These are phyloP conservation scores for Pristionchus pacificus DNA, from an alignment of 1,140 invertebrate genomes.

Conservation along the genomic window DNA sequence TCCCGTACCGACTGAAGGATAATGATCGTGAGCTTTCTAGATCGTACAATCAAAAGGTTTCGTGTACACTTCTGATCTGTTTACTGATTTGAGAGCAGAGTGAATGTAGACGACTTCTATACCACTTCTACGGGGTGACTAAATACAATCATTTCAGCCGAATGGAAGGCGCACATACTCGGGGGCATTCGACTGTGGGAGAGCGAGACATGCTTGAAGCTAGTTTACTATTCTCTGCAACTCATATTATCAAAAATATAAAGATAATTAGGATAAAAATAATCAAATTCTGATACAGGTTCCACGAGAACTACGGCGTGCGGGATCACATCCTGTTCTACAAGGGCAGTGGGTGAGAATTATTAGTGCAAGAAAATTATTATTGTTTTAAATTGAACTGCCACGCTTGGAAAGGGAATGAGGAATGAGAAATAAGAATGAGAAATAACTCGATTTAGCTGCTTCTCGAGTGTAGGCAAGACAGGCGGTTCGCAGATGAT, in stretches of 20 bases:
- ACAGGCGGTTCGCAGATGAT: constrained; percentile 38
- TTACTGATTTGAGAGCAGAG: too few relatives aligned
- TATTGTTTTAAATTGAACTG: not conserved
- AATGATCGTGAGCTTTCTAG: constrained; percentile 30
- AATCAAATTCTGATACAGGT: too few relatives aligned
- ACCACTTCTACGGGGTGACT: too few relatives aligned
- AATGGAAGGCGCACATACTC: constrained; percentile 35
- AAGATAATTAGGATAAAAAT: too few relatives aligned
- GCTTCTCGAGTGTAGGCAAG: constrained; percentile 37
- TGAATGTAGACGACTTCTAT: too few relatives aligned
- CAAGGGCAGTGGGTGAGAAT: constrained; percentile 31
- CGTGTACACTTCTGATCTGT: too few relatives aligned
- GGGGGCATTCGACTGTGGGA: constrained; percentile 31
- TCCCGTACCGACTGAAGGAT: constrained; percentile 35
- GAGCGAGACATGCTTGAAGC: constrained; percentile 37
- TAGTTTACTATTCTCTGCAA: too few relatives aligned
- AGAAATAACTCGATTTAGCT: constrained; percentile 6
- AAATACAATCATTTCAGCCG: too few relatives aligned
- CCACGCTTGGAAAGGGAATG: not conserved
- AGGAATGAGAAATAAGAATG: not conserved
- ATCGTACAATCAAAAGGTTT: not conserved
- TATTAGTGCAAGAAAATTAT: too few relatives aligned
- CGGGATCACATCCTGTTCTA: constrained; percentile 36
- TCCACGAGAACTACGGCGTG: constrained; percentile 29
- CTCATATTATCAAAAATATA: too few relatives aligned